A percentile compares a stretch with the other conserved stretches of the same genome.
Evolutionary conservation across 2,113 vertebrate genomes (phyloP).

Genomic region (Phaethornis superciliosus): DNA sequence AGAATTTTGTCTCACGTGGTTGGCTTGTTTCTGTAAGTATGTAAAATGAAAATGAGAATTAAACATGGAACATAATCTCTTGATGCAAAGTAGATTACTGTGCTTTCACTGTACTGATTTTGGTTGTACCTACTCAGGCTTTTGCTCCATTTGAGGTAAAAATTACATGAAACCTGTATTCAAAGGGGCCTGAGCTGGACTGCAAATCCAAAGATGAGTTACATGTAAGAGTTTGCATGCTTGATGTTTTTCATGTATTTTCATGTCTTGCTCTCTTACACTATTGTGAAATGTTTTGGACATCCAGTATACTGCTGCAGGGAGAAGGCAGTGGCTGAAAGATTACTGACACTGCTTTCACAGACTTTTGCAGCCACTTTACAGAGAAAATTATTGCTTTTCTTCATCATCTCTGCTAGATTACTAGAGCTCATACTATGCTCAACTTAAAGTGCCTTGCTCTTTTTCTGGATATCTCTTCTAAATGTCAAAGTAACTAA

Average conservation of each 20-base stretch:
- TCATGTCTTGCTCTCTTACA: not conserved
- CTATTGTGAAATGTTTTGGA: not conserved
- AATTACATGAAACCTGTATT: not conserved
- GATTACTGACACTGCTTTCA: not conserved
- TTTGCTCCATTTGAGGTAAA: not conserved
- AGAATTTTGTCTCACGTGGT: not conserved
- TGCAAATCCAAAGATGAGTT: not conserved
- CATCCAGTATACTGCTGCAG: not conserved
- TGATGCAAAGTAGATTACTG: not conserved
- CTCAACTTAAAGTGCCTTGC: slow-evolving; percentile 58
- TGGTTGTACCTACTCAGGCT: not conserved
- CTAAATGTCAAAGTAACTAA: slow-evolving; percentile 6
- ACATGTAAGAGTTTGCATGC: not conserved
- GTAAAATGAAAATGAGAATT: not conserved
- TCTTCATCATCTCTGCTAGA: not conserved
- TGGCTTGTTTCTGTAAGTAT: not conserved
- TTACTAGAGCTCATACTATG: not conserved
- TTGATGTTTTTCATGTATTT: not conserved
- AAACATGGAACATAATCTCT: not conserved
- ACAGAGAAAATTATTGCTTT: not conserved
- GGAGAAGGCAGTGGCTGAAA: not conserved
- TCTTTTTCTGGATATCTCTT: not conserved
- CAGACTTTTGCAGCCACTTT: not conserved
- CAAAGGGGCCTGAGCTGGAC: not conserved
- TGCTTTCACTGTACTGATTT: not conserved